Percentiles rank a stretch among this genome's conserved stretches.
Evolutionary conservation across 2,888 invertebrate species (phyloP).

Genomic region (Panzeria rudis): DNA sequence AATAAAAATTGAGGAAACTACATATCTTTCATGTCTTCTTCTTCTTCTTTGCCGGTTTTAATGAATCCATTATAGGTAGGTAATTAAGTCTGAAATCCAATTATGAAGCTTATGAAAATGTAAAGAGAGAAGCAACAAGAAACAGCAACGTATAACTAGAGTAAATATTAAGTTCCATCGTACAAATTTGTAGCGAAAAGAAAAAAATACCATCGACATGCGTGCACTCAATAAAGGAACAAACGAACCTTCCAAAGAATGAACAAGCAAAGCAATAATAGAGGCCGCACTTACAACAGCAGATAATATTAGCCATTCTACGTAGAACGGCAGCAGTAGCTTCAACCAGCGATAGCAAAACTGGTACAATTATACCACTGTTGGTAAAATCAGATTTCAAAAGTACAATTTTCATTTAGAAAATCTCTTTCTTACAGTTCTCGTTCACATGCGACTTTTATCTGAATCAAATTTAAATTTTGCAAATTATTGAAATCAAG

Average conservation of each 20-base stretch:
- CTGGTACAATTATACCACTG: too few species aligned
- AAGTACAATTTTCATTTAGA: too few species aligned
- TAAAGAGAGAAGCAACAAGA: constrained; percentile 26
- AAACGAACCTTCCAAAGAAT: constrained; percentile 43
- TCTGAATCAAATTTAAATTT: too few species aligned
- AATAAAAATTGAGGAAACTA: constrained; percentile 42
- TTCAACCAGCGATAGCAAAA: constrained; percentile 40
- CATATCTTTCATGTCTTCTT: neutral
- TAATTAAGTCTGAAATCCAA: constrained; percentile 82
- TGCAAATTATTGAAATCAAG: too few species aligned
- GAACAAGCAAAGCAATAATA: constrained; percentile 53
- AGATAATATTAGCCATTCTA: constrained; percentile 30
- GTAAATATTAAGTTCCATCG: constrained; percentile 68
- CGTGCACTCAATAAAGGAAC: constrained; percentile 39
- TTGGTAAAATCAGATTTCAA: too few species aligned
- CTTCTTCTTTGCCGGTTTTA: constrained; percentile 21
- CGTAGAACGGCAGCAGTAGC: constrained; percentile 63
- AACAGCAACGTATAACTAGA: constrained; percentile 30
- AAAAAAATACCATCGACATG: constrained; percentile 42
- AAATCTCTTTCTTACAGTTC: too few species aligned
- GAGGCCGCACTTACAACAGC: constrained; percentile 67
- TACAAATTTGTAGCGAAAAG: constrained; percentile 62
- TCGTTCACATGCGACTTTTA: too few species aligned
- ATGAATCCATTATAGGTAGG: constrained; percentile 74
- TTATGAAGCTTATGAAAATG: constrained; percentile 80